These are phyloP conservation scores for Zaprionus ghesquierei DNA, from an alignment of 1,140 invertebrate species.

Conservation along the genomic window DNA sequence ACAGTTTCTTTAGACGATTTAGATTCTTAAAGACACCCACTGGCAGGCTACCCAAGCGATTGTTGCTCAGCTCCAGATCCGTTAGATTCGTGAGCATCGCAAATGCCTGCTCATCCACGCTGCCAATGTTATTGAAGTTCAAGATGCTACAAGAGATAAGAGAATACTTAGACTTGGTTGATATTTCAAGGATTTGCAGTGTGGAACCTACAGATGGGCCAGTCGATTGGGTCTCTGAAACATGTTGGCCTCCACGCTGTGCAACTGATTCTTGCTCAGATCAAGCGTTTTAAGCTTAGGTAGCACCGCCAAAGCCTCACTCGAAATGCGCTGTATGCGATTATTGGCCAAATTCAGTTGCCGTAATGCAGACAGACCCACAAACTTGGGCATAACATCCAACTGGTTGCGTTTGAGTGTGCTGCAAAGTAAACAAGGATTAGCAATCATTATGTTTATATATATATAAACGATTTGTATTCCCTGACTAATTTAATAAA, in stretches of 20 bases:
- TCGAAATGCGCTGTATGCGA: conserved; percentile 85
- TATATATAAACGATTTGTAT: not conserved
- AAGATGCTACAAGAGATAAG: conserved; percentile 85
- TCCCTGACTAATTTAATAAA: not conserved
- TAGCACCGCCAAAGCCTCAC: conserved; percentile 86
- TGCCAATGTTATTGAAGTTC: conserved; percentile 89
- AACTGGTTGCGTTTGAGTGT: conserved; percentile 75
- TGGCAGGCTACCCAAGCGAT: conserved; percentile 88
- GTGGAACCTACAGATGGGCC: conserved; percentile 83
- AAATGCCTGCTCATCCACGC: conserved; percentile 87
- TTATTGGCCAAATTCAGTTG: conserved; percentile 86
- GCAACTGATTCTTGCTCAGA: conserved; percentile 87
- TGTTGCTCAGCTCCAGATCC: conserved; percentile 91
- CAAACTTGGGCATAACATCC: conserved; percentile 72
- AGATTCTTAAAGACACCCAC: conserved; percentile 89
- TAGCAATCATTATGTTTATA: not conserved
- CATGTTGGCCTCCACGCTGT: conserved; percentile 83
- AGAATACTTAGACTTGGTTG: not conserved
- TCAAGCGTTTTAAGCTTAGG: conserved; percentile 85
- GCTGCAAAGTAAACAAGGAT: conserved; percentile 24
- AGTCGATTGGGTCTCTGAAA: conserved; percentile 83
- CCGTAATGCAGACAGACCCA: conserved; percentile 70
- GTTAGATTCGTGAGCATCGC: conserved; percentile 88
- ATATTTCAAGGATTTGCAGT: not conserved
- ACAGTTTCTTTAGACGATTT: conserved; percentile 88